These are phyloP conservation scores for Macroramphosus scolopax DNA, from an alignment of 2,797 vertebrate species.

Conservation along the genomic window DNA sequence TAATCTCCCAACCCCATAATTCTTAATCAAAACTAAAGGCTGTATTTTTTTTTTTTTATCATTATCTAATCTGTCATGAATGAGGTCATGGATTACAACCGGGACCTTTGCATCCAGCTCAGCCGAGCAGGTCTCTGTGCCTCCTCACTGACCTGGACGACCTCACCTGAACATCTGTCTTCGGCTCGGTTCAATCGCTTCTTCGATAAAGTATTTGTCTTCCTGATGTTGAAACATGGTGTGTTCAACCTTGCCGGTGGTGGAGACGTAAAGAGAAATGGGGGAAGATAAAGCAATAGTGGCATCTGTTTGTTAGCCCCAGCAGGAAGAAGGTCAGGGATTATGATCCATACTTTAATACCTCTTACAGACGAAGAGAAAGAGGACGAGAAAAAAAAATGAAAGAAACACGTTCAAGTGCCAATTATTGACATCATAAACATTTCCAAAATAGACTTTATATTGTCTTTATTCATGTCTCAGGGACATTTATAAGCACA, in stretches of 20 bases:
- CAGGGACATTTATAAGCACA: no score
- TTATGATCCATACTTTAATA: slow-evolving; percentile 37
- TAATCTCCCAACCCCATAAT: slow-evolving; percentile 89
- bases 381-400: no score
- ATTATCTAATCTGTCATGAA: slow-evolving; percentile 73
- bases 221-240: slow-evolving; percentile 9
- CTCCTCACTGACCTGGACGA: background rate
- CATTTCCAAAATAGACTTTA: no score
- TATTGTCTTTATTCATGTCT: no score
- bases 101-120: slow-evolving; percentile 66
- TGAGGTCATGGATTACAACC: slow-evolving; percentile 79
- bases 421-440: no score
- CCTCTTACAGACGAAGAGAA: no score
- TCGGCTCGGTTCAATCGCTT: slow-evolving; percentile 4
- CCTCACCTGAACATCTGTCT: slow-evolving; percentile 54
- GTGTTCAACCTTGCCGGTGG: background rate
- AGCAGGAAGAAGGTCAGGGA: slow-evolving; percentile 33
- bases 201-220: slow-evolving; percentile 5
- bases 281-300: slow-evolving; percentile 19
- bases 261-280: slow-evolving; percentile 19
- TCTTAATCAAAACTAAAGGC: slow-evolving; percentile 89
- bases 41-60: slow-evolving; percentile 68
- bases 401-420: no score
- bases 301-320: no score
- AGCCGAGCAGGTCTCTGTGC: slow-evolving; percentile 29